phyloP scores from a whole-genome alignment of 2,797 vertebrate genomes.

The Labroides dimidiatus region DNA sequence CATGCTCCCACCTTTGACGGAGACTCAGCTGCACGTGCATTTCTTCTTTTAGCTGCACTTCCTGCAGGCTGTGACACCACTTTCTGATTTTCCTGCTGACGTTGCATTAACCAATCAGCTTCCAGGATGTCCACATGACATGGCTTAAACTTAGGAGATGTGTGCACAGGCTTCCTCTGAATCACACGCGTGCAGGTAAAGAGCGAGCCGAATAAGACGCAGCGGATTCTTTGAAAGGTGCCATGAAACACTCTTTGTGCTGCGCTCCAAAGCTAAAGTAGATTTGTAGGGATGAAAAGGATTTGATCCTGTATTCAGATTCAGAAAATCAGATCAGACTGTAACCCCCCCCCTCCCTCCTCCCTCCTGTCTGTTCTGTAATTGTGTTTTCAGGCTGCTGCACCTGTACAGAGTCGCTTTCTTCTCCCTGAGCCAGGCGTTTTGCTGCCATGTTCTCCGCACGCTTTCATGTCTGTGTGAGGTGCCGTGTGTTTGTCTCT shows the following conservation, averaged over 20 bases:
- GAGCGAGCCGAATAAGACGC: neutral
- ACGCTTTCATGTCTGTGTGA: constrained; percentile 58
- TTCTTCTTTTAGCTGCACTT: too few species aligned
- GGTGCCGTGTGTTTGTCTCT: constrained; percentile 52
- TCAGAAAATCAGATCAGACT: constrained; percentile 12
- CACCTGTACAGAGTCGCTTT: constrained; percentile 29
- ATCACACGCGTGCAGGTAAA: neutral
- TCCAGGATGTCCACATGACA: too few species aligned
- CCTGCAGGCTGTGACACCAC: too few species aligned
- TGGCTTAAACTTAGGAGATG: neutral
- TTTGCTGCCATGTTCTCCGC: constrained; percentile 15
- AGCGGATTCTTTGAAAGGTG: neutral
- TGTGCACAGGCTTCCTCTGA: neutral
- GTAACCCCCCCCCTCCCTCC: too few species aligned
- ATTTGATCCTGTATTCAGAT: constrained; percentile 27
- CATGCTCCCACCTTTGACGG: neutral
- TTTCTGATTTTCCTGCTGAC: neutral
- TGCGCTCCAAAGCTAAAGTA: constrained; percentile 10
- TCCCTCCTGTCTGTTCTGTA: constrained; percentile 1
- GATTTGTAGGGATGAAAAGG: constrained; percentile 10
- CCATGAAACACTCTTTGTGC: neutral
- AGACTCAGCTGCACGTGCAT: too few species aligned
- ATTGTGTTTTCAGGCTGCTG: neutral
- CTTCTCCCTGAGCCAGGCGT: constrained; percentile 7
- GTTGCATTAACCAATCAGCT: neutral